Evolutionary conservation across 2,113 vertebrate genomes (phyloP), one percentile per base, ranked within the genome.

Genomic region (Eublepharis macularius): DNA sequence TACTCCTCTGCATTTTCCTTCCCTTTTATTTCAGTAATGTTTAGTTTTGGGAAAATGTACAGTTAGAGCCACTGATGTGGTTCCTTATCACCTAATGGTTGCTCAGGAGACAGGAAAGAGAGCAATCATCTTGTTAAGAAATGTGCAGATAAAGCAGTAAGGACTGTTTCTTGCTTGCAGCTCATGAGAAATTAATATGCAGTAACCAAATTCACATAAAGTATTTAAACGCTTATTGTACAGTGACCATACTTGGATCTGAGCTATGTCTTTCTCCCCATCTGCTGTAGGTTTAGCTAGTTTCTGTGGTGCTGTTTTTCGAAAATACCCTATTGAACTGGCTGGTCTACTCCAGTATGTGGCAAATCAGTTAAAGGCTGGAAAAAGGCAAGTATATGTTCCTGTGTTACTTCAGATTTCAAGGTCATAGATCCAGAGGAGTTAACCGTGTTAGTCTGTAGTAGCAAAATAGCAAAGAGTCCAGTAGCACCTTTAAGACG

Each of bases 281-380:
- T 79, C 73, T 85, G 2, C 34, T 92, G 41, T 86, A 97, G 98
- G 98, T 94, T 94, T 99, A 88, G 98, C 99, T 73, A 99, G 98
- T 93, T 97, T 99, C 80, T 99, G 99, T 94, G 99, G 98, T 90
- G 98, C 98, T 0, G 98, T 99, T 94, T 99, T 99, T 95, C 96
- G 98, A 84, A 99, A 99, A 94, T 99, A 99, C 91, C 98, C 99
- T 0, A 99, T 99, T 85, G 98, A 99, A 95, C 96, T 99, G 90
- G 98, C 98, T 82, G 99, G 98, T 63, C 97, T 99, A 47, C 97
- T 99, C 89, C 99, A 99, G 86, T 99, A 99, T 89, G 98, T 99
- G 65, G 98, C 98, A 93, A 99, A 99, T 96, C 98, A 99, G 88
- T 96, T 99, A 75, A 99, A 99, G 91, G 98, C 98, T 88, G 98